These are phyloP conservation scores for Cranoglanis bouderius DNA, from an alignment of 2,113 vertebrate genomes.

Conservation along the genomic window DNA sequence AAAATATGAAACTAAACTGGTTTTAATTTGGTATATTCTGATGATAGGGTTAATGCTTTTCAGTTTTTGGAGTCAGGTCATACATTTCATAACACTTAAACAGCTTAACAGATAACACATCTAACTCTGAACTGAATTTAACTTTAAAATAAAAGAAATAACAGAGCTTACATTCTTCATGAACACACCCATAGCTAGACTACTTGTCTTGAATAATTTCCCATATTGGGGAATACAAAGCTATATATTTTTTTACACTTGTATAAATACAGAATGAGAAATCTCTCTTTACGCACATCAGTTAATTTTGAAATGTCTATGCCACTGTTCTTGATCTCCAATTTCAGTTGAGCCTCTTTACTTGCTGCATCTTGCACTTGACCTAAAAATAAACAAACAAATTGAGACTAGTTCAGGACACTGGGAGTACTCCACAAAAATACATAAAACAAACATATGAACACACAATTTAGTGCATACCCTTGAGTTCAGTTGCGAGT, in stretches of 20 bases:
- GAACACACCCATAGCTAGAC: neutral
- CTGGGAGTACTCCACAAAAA: neutral
- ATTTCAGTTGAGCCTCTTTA: slow-evolving; percentile 72
- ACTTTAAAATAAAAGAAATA: neutral
- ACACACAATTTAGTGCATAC: slow-evolving; percentile 67
- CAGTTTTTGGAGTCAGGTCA: neutral
- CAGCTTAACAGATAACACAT: neutral
- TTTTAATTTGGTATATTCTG: neutral
- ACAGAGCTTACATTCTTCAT: neutral
- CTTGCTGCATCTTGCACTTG: slow-evolving; percentile 66
- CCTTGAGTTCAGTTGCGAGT: slow-evolving; percentile 70
- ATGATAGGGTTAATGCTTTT: neutral
- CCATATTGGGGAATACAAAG: neutral
- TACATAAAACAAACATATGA: neutral
- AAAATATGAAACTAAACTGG: neutral
- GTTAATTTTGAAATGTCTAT: slow-evolving; percentile 65
- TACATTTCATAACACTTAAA: neutral
- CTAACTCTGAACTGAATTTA: neutral
- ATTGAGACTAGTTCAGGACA: neutral
- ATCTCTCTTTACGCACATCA: slow-evolving; percentile 65
- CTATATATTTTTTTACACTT: neutral
- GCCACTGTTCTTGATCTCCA: slow-evolving; percentile 65
- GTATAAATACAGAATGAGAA: neutral
- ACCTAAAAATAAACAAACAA: slow-evolving; percentile 65
- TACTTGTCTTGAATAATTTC: neutral